Evolutionary conservation across 2,113 vertebrate species (phyloP).

Genomic region (Myiagra hebetior): DNA sequence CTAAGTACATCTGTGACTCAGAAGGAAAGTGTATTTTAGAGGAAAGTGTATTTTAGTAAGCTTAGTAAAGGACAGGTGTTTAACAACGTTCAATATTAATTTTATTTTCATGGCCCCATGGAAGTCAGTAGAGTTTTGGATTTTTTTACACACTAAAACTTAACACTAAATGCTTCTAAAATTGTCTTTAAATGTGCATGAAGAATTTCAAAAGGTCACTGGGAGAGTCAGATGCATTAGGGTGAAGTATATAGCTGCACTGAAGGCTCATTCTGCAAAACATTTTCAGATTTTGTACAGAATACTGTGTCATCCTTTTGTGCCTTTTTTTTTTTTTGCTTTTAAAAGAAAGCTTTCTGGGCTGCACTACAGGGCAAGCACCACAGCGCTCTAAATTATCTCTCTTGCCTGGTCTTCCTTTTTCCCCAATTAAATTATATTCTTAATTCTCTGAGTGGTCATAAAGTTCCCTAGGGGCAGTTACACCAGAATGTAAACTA

Average conservation of each 20-base stretch:
- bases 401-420: neutral
- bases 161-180: neutral
- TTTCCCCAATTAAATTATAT: neutral
- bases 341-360: neutral
- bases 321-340: too few relatives aligned
- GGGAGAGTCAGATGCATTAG: neutral
- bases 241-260: neutral
- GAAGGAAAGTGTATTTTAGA: neutral
- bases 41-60: neutral
- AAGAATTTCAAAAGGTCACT: neutral
- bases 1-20: neutral
- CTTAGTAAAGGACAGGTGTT: neutral
- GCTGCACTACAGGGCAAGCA: neutral
- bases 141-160: neutral
- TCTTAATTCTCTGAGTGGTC: neutral
- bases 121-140: neutral
- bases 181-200: neutral
- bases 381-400: neutral
- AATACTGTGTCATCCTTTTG: neutral
- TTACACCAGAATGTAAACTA: neutral
- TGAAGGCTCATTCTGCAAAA: neutral
- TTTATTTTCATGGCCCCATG: neutral
- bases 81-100: neutral
- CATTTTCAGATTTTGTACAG: neutral
- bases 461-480: neutral